Percentiles rank a stretch among this genome's conserved stretches.
These are phyloP conservation scores for Lapara coniferarum DNA, from an alignment of 2,888 invertebrate genomes.

Conservation along the genomic window DNA sequence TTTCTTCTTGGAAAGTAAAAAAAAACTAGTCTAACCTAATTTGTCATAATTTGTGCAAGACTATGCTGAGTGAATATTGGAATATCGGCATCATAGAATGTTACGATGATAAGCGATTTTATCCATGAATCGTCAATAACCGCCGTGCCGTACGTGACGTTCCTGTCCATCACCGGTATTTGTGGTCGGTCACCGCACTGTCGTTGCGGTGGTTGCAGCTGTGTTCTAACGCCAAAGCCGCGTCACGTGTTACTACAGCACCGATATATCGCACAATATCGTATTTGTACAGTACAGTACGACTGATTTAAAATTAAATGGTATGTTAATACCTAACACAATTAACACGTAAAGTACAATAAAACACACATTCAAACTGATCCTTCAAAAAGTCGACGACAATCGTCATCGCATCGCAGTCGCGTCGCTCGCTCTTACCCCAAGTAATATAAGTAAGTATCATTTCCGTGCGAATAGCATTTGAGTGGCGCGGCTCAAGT, in stretches of 20 bases:
- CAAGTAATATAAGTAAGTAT: conserved; percentile 43
- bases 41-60: too few species aligned
- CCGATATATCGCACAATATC: not conserved
- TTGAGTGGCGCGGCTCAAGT: conserved; percentile 40
- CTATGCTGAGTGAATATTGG: too few species aligned
- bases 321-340: not conserved
- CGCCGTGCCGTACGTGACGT: not conserved
- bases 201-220: conserved; percentile 9
- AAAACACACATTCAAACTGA: not conserved
- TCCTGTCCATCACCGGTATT: conserved; percentile 19
- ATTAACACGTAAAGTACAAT: too few species aligned
- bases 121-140: not conserved
- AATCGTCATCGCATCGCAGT: not conserved
- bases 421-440: conserved; percentile 7
- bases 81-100: too few species aligned
- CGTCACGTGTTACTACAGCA: not conserved
- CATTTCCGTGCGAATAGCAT: conserved; percentile 48
- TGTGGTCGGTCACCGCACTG: conserved; percentile 18
- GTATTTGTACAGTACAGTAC: not conserved
- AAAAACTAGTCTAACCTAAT: too few species aligned
- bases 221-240: conserved; percentile 11
- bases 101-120: too few species aligned
- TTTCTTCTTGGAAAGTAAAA: too few species aligned
- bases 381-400: not conserved
- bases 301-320: too few species aligned